phyloP scores from a whole-genome alignment of 2,888 invertebrate genomes.

The Orthosia incerta region DNA sequence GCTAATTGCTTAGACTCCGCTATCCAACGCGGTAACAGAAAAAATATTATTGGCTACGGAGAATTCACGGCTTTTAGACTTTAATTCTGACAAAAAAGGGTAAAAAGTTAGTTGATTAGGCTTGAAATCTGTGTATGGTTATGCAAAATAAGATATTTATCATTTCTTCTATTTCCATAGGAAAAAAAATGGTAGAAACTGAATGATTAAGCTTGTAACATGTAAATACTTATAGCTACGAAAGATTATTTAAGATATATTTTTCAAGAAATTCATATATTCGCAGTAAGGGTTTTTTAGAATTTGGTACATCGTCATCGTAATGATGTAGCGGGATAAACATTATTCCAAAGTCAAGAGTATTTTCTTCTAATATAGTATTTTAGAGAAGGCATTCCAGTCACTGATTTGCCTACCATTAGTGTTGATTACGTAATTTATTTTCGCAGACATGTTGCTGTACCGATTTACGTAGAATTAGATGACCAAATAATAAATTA shows the following conservation, averaged over 20 bases:
- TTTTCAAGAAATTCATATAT: too few species aligned
- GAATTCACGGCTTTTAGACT: constrained; percentile 33
- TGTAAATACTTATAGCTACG: background rate
- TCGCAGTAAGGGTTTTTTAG: too few species aligned
- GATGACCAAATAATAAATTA: too few species aligned
- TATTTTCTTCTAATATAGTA: too few species aligned
- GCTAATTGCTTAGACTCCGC: constrained; percentile 68
- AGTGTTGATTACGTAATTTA: background rate
- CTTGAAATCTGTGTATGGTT: constrained; percentile 13
- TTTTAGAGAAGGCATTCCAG: too few species aligned
- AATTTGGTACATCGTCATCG: too few species aligned
- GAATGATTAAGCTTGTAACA: constrained; percentile 7
- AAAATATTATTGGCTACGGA: constrained; percentile 43
- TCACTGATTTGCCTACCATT: background rate
- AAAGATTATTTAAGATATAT: background rate
- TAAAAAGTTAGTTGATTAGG: background rate
- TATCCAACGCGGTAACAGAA: constrained; percentile 29
- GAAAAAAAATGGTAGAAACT: constrained; percentile 1
- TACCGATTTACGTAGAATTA: too few species aligned
- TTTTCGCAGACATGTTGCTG: background rate
- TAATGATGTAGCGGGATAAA: too few species aligned
- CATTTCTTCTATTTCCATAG: background rate
- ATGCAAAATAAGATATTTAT: background rate
- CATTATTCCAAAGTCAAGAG: background rate
- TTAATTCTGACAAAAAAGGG: constrained; percentile 8